Base-by-base conservation (phyloP, 2,888 invertebrate genomes). In the Chorisops tibialis region DNA sequence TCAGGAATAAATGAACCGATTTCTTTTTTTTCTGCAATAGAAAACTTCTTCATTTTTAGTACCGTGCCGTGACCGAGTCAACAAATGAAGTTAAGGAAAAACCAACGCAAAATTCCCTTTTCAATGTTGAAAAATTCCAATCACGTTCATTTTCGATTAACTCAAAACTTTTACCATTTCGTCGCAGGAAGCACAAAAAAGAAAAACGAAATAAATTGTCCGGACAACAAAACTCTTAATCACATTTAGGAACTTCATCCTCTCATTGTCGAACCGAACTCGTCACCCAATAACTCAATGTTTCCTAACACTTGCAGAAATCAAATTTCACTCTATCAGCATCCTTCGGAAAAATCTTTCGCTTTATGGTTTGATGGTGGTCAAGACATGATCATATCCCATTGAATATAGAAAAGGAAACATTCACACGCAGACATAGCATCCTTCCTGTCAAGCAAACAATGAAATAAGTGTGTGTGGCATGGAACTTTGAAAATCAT, bases 131-230 rank as follows among this genome's bases (percentile, higher is more conserved):
- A 56, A 56, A 19, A 43, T 43, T 56, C 56, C 43, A 56, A 56
- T 56, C 56, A 56, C 56, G 56, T 56, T 19, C 43, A 19, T 56
- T 56, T 56, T 56, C 56, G 43, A 56, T 56, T 56, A 56, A 56
- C 56, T 56, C 56, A 19, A 56, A 56, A 45, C 56, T 56, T 56
- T 56, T 45, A 24, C 56, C 18, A 30, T 56, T 35, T 30, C 9
- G 19, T 14, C 19, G 18, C 45, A 16, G 18, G 4, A 45, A 5
- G 5, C 45, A 9, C n/a, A 22, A 24, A 21, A n/a, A 50, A 50
- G 48, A 48, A 24, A 48, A 24, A 24, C 24, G 48, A n/a, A 30
- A 30, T 30, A 50, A 50, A 50, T 50, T 35, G 50, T 24, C 35
- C 30, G 30, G 35, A 50, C 50, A 50, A 16, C 39, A 38, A 54